Evolutionary conservation across 2,113 vertebrate species (phyloP).

Genomic region (Probosciger aterrimus): DNA sequence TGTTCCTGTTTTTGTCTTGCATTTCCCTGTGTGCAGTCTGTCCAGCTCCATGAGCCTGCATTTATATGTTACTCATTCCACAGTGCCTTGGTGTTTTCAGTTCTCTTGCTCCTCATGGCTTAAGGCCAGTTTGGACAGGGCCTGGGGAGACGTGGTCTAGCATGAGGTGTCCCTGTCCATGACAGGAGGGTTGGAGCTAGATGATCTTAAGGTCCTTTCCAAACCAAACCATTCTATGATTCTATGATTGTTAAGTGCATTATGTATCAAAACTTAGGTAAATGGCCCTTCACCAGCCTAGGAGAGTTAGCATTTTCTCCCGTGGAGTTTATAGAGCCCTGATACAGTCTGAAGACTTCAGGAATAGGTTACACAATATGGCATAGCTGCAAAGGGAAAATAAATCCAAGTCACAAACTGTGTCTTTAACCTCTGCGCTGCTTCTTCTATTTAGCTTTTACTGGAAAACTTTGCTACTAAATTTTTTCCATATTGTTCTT

Average conservation of each 20-base stretch:
- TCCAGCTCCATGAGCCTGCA: not conserved
- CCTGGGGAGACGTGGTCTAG: not conserved
- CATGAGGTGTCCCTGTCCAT: not conserved
- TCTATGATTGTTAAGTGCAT: not conserved
- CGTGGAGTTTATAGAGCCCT: not conserved
- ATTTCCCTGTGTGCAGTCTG: not conserved
- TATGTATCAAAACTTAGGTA: not conserved
- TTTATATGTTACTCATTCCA: rapidly evolving
- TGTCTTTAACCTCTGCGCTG: not conserved
- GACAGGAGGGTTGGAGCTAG: not conserved
- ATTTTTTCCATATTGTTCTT: not conserved
- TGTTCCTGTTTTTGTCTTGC: not conserved
- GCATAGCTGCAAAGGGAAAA: not conserved
- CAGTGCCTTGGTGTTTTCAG: not conserved
- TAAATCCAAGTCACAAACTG: not conserved
- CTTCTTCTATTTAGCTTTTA: not conserved
- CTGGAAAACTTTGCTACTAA: not conserved
- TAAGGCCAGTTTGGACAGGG: not conserved
- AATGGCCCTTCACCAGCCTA: not conserved
- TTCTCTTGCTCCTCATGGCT: not conserved
- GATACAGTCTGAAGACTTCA: not conserved
- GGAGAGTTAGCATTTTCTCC: not conserved
- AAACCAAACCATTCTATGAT: not conserved
- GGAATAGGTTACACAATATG: not conserved
- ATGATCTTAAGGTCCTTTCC: not conserved